Conservation (phyloP, 1,140 invertebrate genomes). For the Thalassaphorura encarpata region DNA sequence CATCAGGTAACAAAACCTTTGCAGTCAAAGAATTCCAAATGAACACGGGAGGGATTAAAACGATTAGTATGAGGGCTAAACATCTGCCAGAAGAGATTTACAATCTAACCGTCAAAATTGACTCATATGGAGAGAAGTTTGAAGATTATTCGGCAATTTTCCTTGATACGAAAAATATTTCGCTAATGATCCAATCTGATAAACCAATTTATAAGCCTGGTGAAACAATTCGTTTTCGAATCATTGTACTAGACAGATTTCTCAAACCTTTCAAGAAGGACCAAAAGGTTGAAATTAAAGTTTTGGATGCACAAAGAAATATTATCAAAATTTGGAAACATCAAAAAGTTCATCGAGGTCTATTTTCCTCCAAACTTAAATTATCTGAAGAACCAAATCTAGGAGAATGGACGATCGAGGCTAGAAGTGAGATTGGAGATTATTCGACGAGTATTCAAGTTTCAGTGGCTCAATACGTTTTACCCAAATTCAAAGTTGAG, state of each 20-base stretch:
- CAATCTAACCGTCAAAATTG: neutral
- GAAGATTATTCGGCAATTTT: neutral
- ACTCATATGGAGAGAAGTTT: neutral
- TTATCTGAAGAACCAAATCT: neutral
- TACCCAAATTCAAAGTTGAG: constrained; percentile 80
- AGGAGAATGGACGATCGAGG: constrained; percentile 5
- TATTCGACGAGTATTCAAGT: too few relatives aligned
- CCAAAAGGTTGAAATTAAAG: neutral
- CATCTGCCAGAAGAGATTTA: neutral
- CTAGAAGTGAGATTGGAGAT: neutral
- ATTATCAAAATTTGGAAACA: neutral
- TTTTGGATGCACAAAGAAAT: neutral
- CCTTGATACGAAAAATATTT: constrained; percentile 34
- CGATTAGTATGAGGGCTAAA: neutral
- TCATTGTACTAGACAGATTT: constrained; percentile 65
- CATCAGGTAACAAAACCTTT: neutral
- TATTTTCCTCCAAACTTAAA: neutral
- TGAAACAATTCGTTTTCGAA: constrained; percentile 69
- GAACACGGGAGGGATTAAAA: neutral
- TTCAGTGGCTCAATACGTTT: constrained; percentile 81
- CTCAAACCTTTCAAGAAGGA: constrained; percentile 52
- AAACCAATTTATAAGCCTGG: constrained; percentile 84
- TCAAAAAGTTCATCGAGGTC: neutral
- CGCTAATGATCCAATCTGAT: constrained; percentile 86
- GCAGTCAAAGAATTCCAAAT: neutral